Percentiles rank a stretch among this genome's conserved stretches.
These are phyloP conservation scores for Calidris pygmaea DNA, from an alignment of 2,113 vertebrate genomes.

Conservation along the genomic window DNA sequence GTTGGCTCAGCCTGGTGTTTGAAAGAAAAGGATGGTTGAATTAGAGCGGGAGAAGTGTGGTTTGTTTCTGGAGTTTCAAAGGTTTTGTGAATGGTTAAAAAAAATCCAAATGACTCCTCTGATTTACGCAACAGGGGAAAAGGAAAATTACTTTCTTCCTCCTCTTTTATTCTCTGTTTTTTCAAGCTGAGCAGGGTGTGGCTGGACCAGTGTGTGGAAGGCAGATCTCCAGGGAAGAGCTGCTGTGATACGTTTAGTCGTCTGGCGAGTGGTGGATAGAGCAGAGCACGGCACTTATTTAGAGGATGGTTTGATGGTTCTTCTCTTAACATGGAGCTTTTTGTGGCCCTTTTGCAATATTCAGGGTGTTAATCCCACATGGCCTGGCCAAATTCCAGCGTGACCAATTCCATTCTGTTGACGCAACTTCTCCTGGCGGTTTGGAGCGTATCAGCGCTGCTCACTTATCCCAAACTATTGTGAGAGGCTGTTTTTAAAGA, in stretches of 20 bases:
- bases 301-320: not conserved
- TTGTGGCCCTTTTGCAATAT: not conserved
- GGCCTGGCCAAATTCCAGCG: not conserved
- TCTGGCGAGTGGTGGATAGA: not conserved
- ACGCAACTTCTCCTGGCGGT: not conserved
- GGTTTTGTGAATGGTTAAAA: not conserved
- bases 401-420: conserved; percentile 23
- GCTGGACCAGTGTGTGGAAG: not conserved
- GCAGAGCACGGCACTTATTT: not conserved
- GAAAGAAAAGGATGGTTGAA: not conserved
- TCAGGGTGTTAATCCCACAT: conserved; percentile 34
- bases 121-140: not conserved
- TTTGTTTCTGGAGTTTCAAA: not conserved
- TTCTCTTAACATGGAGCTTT: not conserved
- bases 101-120: not conserved
- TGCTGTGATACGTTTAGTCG: not conserved
- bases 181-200: not conserved
- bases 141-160: conserved; percentile 16
- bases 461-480: not conserved
- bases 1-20: not conserved
- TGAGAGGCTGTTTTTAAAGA: conserved; percentile 21
- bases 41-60: not conserved
- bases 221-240: not conserved
- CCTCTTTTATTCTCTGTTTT: not conserved
- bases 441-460: not conserved